Evolutionary conservation across 2,797 vertebrate species (phyloP).

Genomic region (Columba guinea): DNA sequence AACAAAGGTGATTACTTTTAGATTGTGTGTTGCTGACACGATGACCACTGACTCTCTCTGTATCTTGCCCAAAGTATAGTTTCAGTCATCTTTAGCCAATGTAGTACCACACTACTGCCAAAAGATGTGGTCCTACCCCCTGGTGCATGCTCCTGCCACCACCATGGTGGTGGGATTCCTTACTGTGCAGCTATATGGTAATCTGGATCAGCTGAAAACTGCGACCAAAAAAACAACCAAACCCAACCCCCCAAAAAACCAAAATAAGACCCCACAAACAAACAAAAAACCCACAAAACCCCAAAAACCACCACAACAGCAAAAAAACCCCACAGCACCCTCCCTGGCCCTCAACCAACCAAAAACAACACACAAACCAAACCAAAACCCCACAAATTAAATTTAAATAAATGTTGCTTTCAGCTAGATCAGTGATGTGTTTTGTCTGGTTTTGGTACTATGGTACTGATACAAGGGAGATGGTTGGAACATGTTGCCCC

Average conservation of each 20-base stretch:
- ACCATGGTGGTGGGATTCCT: neutral
- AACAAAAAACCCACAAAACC: too few species aligned
- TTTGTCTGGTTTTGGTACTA: neutral
- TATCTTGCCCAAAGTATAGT: slow-evolving; percentile 7
- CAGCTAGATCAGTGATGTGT: neutral
- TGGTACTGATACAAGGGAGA: neutral
- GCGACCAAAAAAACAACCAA: too few species aligned
- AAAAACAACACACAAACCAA: too few species aligned
- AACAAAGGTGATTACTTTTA: neutral
- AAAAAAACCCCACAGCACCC: too few species aligned
- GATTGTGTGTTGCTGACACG: neutral
- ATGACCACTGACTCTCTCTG: neutral
- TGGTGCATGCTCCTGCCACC: neutral
- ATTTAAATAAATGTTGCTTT: neutral
- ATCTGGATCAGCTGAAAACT: neutral
- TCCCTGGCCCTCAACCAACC: too few species aligned
- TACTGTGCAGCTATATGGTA: neutral
- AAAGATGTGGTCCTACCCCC: neutral
- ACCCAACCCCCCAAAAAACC: too few species aligned
- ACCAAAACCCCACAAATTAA: too few species aligned
- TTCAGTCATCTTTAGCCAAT: slow-evolving; percentile 65
- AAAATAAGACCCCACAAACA: too few species aligned
- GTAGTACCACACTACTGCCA: neutral
- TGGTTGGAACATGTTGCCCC: neutral
- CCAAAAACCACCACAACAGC: too few species aligned